Percentiles rank a stretch among this genome's conserved stretches.
These are phyloP conservation scores for Chaunax sp. DNA, from an alignment of 2,797 vertebrate genomes.

Conservation along the genomic window DNA sequence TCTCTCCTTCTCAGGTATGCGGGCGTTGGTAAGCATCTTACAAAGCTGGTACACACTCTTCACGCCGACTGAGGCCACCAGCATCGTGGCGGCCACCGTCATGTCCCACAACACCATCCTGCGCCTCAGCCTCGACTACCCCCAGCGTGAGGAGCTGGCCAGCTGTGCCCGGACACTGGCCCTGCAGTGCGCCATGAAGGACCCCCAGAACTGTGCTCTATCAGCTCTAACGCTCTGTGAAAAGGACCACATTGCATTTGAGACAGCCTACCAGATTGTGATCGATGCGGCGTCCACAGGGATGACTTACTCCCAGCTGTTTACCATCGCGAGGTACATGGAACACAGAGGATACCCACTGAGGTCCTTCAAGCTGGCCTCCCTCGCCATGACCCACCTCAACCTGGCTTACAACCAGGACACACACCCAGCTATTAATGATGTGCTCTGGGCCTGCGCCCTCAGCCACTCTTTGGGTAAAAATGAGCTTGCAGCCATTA, in stretches of 20 bases:
- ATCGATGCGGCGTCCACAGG: conserved; percentile 94
- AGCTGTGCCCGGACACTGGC: conserved; percentile 95
- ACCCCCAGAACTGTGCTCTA: conserved; percentile 96
- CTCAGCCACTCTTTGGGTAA: conserved; percentile 98
- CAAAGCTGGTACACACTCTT: conserved; percentile 99
- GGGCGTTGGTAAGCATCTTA: conserved; percentile 95
- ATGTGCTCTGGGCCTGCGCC: conserved; percentile 97
- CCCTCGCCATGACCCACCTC: conserved; percentile 97
- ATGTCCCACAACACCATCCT: conserved; percentile 98
- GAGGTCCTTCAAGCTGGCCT: conserved; percentile 96
- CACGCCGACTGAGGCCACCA: conserved; percentile 97
- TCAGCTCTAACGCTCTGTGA: conserved; percentile 97
- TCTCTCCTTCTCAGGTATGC: conserved; percentile 85
- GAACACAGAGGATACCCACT: conserved; percentile 97
- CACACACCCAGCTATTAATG: conserved; percentile 97
- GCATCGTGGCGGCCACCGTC: conserved; percentile 95
- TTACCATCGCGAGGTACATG: conserved; percentile 99
- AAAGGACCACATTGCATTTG: conserved; percentile 98
- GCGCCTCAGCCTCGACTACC: conserved; percentile 96
- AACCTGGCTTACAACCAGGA: conserved; percentile 99
- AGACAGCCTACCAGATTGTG: conserved; percentile 98
- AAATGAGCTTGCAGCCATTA: conserved; percentile 96
- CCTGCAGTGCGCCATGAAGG: conserved; percentile 98
- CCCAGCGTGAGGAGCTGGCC: conserved; percentile 95
- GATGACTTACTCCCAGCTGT: conserved; percentile 98